Conservation (phyloP, 2,797 vertebrate genomes). For the Pipistrellus nathusii region DNA sequence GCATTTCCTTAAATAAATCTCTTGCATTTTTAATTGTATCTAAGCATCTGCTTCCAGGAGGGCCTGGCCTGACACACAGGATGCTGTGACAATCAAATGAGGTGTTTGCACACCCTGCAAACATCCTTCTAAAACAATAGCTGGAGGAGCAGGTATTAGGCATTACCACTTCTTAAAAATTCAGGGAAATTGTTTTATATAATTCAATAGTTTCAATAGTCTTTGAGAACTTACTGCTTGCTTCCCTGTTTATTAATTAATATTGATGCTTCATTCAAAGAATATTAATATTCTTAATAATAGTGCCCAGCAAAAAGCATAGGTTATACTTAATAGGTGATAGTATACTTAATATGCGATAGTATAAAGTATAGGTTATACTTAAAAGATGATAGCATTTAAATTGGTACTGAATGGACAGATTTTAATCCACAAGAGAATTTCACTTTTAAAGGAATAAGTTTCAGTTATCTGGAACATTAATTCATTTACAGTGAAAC, state of each 20-base stretch:
- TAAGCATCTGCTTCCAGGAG: constrained; percentile 7
- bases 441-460: neutral
- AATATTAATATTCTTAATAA: neutral
- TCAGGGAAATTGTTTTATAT: neutral
- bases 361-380: neutral
- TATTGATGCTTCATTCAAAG: neutral
- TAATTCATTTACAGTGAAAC: neutral
- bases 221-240: neutral
- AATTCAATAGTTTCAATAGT: neutral
- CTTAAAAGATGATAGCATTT: neutral
- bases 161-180: neutral
- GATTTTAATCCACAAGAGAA: constrained; percentile 36
- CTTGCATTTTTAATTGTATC: neutral
- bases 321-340: neutral
- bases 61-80: neutral
- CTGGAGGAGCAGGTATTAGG: neutral
- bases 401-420: constrained; percentile 4
- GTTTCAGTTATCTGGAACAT: neutral
- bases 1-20: neutral
- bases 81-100: neutral
- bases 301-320: neutral
- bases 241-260: neutral
- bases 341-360: neutral
- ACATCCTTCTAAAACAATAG: constrained; percentile 6
- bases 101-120: neutral